Percentiles rank a stretch among this genome's conserved stretches.
These are phyloP conservation scores for Cherax destructor DNA, from an alignment of 1,140 invertebrate species.

Conservation along the genomic window DNA sequence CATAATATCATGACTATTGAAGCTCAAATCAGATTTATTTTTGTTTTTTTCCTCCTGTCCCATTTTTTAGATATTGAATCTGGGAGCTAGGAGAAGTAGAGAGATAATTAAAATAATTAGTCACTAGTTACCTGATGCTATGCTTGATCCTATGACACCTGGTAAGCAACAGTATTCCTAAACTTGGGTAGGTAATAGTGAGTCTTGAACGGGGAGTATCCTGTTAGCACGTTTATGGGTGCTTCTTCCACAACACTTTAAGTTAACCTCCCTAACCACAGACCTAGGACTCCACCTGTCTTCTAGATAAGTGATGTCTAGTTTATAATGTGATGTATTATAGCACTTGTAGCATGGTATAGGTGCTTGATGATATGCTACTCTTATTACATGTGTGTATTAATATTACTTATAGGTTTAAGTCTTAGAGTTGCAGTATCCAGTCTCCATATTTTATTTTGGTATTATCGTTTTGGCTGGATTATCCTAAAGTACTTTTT, in stretches of 20 bases:
- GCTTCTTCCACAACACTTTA: slow-evolving; percentile 5
- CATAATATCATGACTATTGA: not conserved
- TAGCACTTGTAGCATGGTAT: not conserved
- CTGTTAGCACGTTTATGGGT: not conserved
- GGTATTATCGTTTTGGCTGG: not conserved
- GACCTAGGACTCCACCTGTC: not conserved
- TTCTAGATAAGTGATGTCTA: not conserved
- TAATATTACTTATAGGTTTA: not conserved
- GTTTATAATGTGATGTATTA: not conserved
- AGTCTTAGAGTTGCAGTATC: not conserved
- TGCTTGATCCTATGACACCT: not conserved
- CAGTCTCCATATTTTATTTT: not conserved
- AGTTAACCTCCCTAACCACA: not conserved
- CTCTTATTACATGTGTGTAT: not conserved
- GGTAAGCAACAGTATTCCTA: not conserved
- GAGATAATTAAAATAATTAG: not conserved
- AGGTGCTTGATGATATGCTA: not conserved
- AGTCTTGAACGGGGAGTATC: not conserved
- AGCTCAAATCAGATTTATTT: not conserved
- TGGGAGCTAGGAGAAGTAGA: not conserved
- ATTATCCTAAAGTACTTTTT: not conserved
- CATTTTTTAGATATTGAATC: not conserved
- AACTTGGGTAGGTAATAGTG: not conserved
- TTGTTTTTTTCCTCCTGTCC: not conserved
- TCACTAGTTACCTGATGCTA: not conserved